Evolutionary conservation across 1,140 invertebrate genomes (phyloP).

Genomic region (Aleiodes sp.): DNA sequence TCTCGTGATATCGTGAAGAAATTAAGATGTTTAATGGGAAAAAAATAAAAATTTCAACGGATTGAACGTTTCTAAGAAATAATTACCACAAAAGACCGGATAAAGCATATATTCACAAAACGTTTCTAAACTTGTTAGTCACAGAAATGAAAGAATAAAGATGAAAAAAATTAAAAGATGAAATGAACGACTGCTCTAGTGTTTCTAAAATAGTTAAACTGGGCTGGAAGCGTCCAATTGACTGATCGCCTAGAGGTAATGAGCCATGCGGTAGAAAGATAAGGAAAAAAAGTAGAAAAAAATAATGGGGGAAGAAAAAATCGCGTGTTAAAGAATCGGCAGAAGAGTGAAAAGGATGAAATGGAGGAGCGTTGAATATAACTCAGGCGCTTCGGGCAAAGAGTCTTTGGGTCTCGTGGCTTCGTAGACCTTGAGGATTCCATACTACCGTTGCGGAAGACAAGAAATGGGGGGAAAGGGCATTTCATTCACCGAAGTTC

Average conservation of each 20-base stretch:
- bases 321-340: not conserved
- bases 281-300: constrained; percentile 4
- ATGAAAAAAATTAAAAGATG: not conserved
- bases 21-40: too few relatives aligned
- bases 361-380: not conserved
- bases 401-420: not conserved
- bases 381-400: not conserved
- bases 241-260: constrained; percentile 35
- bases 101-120: too few relatives aligned
- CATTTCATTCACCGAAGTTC: constrained; percentile 34
- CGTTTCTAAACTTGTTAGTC: too few relatives aligned
- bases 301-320: constrained; percentile 5
- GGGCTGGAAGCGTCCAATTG: constrained; percentile 22
- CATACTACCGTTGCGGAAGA: constrained; percentile 2
- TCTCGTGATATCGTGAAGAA: not conserved
- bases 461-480: constrained; percentile 11
- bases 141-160: not conserved
- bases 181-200: not conserved
- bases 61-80: too few relatives aligned
- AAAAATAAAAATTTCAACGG: too few relatives aligned
- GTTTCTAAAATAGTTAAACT: not conserved
- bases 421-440: constrained; percentile 15
- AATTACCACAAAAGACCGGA: too few relatives aligned
- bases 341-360: not conserved
- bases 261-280: constrained; percentile 20